Evolutionary conservation across 2,888 invertebrate species (phyloP).

Genomic region (Campoplex capitator): DNA sequence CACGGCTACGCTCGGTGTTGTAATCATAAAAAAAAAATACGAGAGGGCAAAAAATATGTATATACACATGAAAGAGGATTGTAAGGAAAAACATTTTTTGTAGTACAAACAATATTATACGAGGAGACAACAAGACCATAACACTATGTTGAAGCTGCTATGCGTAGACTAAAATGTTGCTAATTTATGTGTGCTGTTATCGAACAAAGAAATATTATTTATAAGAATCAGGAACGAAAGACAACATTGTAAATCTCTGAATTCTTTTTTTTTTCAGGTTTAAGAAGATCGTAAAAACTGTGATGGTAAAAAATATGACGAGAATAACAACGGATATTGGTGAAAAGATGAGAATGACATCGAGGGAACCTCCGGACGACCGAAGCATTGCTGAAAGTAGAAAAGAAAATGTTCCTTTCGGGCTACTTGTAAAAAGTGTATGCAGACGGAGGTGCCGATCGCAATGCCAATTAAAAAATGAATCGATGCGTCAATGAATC

Average conservation of each 20-base stretch:
- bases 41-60: background rate
- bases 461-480: background rate
- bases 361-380: conserved; percentile 30
- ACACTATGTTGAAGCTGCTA: no score
- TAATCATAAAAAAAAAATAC: conserved; percentile 6
- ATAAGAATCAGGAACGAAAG: background rate
- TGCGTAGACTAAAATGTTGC: background rate
- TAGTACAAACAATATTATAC: no score
- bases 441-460: background rate
- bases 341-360: conserved; percentile 13
- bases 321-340: background rate
- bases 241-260: background rate
- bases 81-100: conserved; percentile 1
- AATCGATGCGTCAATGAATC: background rate
- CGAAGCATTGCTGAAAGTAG: background rate
- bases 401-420: conserved; percentile 21
- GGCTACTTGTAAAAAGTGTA: background rate
- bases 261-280: conserved; percentile 19
- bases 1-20: background rate
- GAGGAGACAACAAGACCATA: background rate
- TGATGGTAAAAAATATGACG: conserved; percentile 3
- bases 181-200: background rate
- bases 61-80: background rate
- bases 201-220: background rate
- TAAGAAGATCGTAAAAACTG: background rate